These are phyloP conservation scores for Accipiter cooperii DNA, from an alignment of 2,113 vertebrate genomes.

Conservation along the genomic window DNA sequence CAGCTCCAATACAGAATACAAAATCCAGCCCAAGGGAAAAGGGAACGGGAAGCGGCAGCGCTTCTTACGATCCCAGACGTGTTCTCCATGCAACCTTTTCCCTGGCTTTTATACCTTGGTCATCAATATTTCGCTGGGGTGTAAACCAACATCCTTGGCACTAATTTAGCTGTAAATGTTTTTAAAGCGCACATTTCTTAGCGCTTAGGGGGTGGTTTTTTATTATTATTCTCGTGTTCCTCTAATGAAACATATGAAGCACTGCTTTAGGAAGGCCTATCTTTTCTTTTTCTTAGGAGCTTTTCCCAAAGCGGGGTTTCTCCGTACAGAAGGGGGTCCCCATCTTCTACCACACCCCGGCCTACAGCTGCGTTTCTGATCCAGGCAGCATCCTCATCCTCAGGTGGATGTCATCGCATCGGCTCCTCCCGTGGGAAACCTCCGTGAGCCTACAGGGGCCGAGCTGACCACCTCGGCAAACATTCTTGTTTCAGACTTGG, in stretches of 20 bases:
- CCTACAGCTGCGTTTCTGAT: rapidly evolving
- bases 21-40: neutral
- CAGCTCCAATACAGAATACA: neutral
- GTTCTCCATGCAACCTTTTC: neutral
- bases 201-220: rapidly evolving
- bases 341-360: too few species aligned
- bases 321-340: rapidly evolving
- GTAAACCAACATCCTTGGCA: neutral
- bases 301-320: rapidly evolving
- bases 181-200: rapidly evolving
- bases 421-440: neutral
- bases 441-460: rapidly evolving
- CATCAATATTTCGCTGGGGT: neutral
- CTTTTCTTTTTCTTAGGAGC: neutral
- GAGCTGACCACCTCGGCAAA: neutral
- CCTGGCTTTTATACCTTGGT: neutral
- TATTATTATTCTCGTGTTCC: neutral
- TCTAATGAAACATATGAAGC: neutral
- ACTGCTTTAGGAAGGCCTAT: neutral
- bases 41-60: rapidly evolving
- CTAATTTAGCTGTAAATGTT: neutral
- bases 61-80: rapidly evolving
- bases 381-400: neutral
- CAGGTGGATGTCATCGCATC: rapidly evolving
- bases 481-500: rapidly evolving